A percentile compares a stretch with the other conserved stretches of the same genome.
Conservation (phyloP, 53 echinoderm and acorn worm genomes). For the Arbacia lixula region DNA sequence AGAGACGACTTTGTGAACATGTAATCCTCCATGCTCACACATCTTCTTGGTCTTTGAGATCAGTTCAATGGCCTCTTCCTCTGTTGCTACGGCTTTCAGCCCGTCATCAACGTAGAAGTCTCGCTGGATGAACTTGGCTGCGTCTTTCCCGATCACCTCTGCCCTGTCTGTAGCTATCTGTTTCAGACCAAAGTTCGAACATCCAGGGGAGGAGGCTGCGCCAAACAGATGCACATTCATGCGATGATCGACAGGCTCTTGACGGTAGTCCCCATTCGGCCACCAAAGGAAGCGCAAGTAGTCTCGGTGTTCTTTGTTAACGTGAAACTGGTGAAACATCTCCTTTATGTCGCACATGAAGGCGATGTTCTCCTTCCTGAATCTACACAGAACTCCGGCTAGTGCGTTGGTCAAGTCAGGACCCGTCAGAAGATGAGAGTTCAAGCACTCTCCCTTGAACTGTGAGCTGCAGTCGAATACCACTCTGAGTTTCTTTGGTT, state of each 20-base stretch:
- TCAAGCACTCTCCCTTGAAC: slow-evolving; percentile 60
- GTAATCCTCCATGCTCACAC: slow-evolving; percentile 48
- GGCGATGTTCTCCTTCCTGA: slow-evolving; percentile 61
- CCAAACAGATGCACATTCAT: slow-evolving; percentile 71
- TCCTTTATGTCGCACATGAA: slow-evolving; percentile 68
- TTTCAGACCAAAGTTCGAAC: slow-evolving; percentile 61
- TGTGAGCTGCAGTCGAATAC: slow-evolving; percentile 63
- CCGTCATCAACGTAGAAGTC: slow-evolving; percentile 77
- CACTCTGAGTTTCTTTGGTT: slow-evolving; percentile 65
- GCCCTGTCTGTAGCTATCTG: slow-evolving; percentile 52
- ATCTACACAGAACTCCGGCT: slow-evolving; percentile 66
- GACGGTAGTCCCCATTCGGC: slow-evolving; percentile 47
- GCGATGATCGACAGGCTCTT: slow-evolving; percentile 41
- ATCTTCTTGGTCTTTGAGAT: slow-evolving; percentile 35
- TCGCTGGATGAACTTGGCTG: slow-evolving; percentile 34
- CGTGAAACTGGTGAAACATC: slow-evolving; percentile 72
- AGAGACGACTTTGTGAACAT: slow-evolving; percentile 65
- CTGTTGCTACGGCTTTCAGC: background rate
- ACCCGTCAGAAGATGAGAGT: slow-evolving; percentile 60
- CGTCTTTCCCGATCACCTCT: slow-evolving; percentile 49
- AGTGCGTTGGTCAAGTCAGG: slow-evolving; percentile 69
- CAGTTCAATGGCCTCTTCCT: slow-evolving; percentile 34
- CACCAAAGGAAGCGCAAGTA: slow-evolving; percentile 72
- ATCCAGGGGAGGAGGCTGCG: slow-evolving; percentile 60
- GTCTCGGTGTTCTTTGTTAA: slow-evolving; percentile 55